A percentile compares a stretch with the other conserved stretches of the same genome.
Evolutionary conservation across 2,797 vertebrate species (phyloP).

Genomic region (Ptychobarbus kaznakovi): DNA sequence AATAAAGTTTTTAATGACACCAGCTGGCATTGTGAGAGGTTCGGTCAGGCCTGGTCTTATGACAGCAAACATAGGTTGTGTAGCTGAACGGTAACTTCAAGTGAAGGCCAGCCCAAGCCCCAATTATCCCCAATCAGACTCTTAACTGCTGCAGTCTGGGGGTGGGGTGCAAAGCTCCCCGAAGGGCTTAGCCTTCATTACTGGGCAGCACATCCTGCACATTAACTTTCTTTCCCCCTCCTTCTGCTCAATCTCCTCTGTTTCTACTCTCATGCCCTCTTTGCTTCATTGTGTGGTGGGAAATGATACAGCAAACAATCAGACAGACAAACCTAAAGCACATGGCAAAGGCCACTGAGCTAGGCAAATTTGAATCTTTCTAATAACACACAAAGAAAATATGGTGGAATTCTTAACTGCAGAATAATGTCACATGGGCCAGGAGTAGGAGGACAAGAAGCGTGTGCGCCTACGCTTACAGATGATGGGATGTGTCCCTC

Average conservation of each 20-base stretch:
- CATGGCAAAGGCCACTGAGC: slow-evolving; percentile 65
- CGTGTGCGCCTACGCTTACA: slow-evolving; percentile 36
- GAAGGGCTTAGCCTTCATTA: slow-evolving; percentile 81
- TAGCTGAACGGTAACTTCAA: slow-evolving; percentile 77
- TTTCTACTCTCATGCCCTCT: slow-evolving; percentile 28
- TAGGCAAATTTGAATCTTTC: slow-evolving; percentile 68
- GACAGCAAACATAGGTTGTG: slow-evolving; percentile 26
- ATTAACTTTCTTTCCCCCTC: slow-evolving; percentile 58
- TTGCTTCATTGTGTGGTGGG: slow-evolving; percentile 49
- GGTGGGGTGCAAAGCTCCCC: slow-evolving; percentile 78
- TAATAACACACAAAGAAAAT: slow-evolving; percentile 73
- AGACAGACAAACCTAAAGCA: slow-evolving; percentile 76
- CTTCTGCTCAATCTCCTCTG: slow-evolving; percentile 46
- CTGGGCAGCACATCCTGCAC: slow-evolving; percentile 81
- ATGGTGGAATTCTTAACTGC: slow-evolving; percentile 63
- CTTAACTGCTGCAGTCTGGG: slow-evolving; percentile 77
- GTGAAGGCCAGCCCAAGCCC: slow-evolving; percentile 77
- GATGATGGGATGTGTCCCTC: slow-evolving; percentile 69
- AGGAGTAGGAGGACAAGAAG: slow-evolving; percentile 58
- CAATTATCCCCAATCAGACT: slow-evolving; percentile 84
- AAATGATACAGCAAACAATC: slow-evolving; percentile 66
- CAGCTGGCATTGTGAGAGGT: slow-evolving; percentile 59
- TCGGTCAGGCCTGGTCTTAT: slow-evolving; percentile 24
- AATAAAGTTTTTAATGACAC: not conserved
- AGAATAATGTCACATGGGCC: slow-evolving; percentile 66